These are phyloP conservation scores for Thysanoteuthis rhombus DNA, from an alignment of 2,888 invertebrate species.

Conservation along the genomic window DNA sequence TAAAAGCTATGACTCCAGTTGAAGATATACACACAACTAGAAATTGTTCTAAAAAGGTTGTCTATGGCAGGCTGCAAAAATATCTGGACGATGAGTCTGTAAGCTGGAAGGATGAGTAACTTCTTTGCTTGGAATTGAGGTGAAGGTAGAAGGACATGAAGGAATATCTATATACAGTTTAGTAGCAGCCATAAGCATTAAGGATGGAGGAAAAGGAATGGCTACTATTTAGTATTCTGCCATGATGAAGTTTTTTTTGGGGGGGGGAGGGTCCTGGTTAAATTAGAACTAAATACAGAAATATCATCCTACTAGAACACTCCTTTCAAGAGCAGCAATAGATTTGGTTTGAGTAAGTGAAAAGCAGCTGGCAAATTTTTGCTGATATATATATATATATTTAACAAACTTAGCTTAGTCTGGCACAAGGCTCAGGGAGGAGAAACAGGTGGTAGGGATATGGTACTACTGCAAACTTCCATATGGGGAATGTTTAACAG, in stretches of 20 bases:
- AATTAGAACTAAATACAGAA: background rate
- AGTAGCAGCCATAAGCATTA: background rate
- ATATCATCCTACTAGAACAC: no score
- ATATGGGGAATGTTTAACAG: no score
- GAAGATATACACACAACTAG: background rate
- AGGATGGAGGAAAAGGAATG: background rate
- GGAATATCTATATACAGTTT: background rate
- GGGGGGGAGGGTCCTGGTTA: background rate
- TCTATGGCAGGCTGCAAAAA: background rate
- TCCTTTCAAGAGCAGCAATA: no score
- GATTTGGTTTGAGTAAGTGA: no score
- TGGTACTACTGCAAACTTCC: no score
- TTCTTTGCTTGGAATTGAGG: background rate
- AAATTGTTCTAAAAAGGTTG: background rate
- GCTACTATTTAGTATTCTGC: background rate
- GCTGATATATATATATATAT: no score
- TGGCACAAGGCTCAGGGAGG: no score
- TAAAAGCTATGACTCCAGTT: background rate
- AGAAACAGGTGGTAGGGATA: no score
- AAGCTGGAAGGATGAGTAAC: background rate
- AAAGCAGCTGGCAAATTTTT: no score
- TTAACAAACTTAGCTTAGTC: no score
- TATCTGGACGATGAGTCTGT: background rate
- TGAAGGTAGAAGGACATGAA: background rate
- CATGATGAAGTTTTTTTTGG: background rate